A percentile compares a stretch with the other conserved stretches of the same genome.
Conservation (phyloP, 2,888 invertebrate species). For the Troilus luridus region DNA sequence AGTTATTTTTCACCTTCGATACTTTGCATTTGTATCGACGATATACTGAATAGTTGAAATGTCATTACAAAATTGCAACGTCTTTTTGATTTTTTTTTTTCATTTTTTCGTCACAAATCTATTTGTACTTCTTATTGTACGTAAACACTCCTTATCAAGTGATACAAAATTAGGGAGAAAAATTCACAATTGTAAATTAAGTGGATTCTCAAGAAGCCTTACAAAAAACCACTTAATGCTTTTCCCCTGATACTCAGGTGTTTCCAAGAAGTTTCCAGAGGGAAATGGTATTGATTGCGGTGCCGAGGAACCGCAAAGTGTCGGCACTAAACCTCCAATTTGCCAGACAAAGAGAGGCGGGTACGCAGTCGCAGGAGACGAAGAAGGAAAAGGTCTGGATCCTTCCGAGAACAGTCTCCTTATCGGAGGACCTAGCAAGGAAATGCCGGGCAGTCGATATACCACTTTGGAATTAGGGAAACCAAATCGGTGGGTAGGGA, state of each 20-base stretch:
- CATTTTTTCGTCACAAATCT: too few relatives aligned
- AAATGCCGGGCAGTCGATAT: background rate
- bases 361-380: background rate
- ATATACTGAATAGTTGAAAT: too few relatives aligned
- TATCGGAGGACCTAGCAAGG: background rate
- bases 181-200: background rate
- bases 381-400: background rate
- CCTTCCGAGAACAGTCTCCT: background rate
- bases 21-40: too few relatives aligned
- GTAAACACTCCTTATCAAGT: background rate
- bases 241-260: background rate
- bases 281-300: constrained; percentile 8
- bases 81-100: too few relatives aligned
- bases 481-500: background rate
- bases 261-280: background rate
- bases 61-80: too few relatives aligned
- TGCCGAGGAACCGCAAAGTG: constrained; percentile 10
- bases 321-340: constrained; percentile 41
- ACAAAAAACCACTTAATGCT: background rate
- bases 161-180: background rate
- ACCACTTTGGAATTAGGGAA: background rate
- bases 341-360: background rate
- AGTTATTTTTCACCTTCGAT: too few relatives aligned
- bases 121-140: too few relatives aligned
- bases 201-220: background rate